Percentiles rank a stretch among this genome's conserved stretches.
Evolutionary conservation across 2,113 vertebrate genomes (phyloP).

Genomic region (Onychostruthus taczanowskii): DNA sequence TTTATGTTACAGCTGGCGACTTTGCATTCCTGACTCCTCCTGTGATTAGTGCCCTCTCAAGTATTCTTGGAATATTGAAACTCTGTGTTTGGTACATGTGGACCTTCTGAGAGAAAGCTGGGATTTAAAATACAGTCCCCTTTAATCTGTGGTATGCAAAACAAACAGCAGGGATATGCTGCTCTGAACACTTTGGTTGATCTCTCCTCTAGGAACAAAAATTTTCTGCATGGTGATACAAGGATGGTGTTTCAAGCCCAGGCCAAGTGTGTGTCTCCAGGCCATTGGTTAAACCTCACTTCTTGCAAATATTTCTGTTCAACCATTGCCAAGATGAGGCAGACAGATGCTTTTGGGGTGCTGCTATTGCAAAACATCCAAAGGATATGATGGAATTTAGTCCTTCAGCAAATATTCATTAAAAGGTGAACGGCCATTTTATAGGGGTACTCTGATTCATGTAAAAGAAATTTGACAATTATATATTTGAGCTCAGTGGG

Average conservation of each 20-base stretch:
- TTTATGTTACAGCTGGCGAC: conserved; percentile 46
- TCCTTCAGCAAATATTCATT: neutral
- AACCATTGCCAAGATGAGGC: neutral
- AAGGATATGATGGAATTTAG: neutral
- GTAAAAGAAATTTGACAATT: neutral
- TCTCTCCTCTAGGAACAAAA: neutral
- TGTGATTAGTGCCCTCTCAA: conserved; percentile 27
- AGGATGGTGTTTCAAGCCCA: neutral
- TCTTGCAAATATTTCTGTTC: neutral
- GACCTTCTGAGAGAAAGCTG: neutral
- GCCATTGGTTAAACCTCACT: neutral
- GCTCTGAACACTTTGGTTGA: neutral
- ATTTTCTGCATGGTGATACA: neutral
- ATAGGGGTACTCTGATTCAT: neutral
- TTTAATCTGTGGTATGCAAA: neutral
- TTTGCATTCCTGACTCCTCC: conserved; percentile 30
- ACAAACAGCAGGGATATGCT: conserved; percentile 3
- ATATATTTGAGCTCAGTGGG: neutral
- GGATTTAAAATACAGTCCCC: neutral
- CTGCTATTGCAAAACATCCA: neutral
- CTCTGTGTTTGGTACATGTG: neutral
- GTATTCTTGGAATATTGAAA: conserved; percentile 30
- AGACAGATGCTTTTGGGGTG: neutral
- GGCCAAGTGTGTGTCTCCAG: neutral
- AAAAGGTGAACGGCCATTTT: neutral